Evolutionary conservation across 2,113 vertebrate species (phyloP), one percentile per base, ranked within the genome.

Genomic region (Mesocricetus auratus): DNA sequence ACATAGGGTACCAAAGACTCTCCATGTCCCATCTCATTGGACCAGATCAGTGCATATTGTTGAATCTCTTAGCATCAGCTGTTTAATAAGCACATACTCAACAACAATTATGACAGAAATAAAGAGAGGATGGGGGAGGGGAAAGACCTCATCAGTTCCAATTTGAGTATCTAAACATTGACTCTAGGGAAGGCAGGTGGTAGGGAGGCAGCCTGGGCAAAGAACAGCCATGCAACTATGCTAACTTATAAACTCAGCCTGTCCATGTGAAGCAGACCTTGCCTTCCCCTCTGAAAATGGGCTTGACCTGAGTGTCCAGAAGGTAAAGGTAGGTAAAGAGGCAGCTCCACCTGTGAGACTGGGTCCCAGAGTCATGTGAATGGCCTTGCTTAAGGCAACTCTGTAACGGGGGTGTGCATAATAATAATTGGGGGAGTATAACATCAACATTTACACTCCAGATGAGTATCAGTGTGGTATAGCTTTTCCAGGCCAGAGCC

Each of bases 231-330:
- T 2, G 4, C 17, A 17, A 56, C 66, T 39, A 0, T 10, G 10
- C 16, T 21, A 13, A 5, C 0, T 19, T 17, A 10, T 3, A 33
- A 8, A n/a, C 26, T 58, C 36, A 47, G 74, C 39, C 58, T 8
- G 0, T 15, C 42, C 21, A 0, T 50, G 5, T 31, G 45, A 17
- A 15, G 45, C n/a, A 73, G 21, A 62, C 36, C 3, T 0, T 7
- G 45, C 11, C 22, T 31, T 17, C 31, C 47, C 58, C 64, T 39
- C 56, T 75, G 13, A 31, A 36, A 12, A 1, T 0, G 33, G 58
- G 24, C 53, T 91, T 24, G 62, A 15, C 17, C 73, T 29, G 17
- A 16, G 6, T 62, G 12, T 11, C 33, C 50, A 36, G 5, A 24
- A 17, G n/a, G n/a, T n/a, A n/a, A n/a, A n/a, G n/a, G n/a, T n/a